These are phyloP conservation scores for Pantherophis guttatus DNA, from an alignment of 2,113 vertebrate species.

Conservation along the genomic window DNA sequence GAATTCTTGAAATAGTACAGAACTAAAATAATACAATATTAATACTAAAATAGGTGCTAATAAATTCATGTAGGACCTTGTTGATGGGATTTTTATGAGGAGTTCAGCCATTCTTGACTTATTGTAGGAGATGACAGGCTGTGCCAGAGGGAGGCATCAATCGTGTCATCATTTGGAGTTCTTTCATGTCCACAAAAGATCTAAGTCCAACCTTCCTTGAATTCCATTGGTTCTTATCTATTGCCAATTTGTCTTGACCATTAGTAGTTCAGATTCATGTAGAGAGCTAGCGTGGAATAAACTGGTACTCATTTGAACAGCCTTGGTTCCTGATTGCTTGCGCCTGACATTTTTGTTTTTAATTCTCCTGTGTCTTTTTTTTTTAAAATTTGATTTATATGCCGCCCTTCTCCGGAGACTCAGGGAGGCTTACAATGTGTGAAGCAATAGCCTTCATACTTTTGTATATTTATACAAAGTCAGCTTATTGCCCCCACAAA, in stretches of 20 bases:
- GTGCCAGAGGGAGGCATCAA: background rate
- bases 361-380: background rate
- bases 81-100: background rate
- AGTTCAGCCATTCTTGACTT: background rate
- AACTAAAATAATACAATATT: background rate
- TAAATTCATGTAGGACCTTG: background rate
- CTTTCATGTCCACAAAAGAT: background rate
- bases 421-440: too few relatives aligned
- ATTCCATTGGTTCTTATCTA: background rate
- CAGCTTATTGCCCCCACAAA: too few relatives aligned
- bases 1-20: slow-evolving; percentile 1
- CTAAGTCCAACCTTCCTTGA: background rate
- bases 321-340: background rate
- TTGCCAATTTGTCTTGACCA: background rate
- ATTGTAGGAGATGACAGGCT: background rate
- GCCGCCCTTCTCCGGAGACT: too few relatives aligned
- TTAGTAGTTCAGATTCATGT: background rate
- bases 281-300: background rate
- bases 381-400: too few relatives aligned
- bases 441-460: too few relatives aligned
- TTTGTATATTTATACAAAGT: too few relatives aligned
- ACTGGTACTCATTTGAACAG: background rate
- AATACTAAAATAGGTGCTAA: background rate
- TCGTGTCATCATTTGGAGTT: background rate
- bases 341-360: background rate